Evolutionary conservation across 2,113 vertebrate species (phyloP).

Genomic region (Lipophrys pholis): DNA sequence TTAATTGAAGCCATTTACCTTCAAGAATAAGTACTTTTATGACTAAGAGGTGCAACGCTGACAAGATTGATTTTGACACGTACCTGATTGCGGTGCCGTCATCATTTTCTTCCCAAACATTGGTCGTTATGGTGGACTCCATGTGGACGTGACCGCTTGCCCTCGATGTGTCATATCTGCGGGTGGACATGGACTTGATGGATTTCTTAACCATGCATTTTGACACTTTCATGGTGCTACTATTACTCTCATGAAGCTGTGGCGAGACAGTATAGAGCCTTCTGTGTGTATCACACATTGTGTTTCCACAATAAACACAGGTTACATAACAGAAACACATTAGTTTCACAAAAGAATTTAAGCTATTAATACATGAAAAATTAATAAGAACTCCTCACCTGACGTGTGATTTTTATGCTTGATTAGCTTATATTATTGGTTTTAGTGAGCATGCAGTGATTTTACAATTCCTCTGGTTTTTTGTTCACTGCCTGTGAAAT

Average conservation of each 20-base stretch:
- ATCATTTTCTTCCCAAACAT: conserved; percentile 37
- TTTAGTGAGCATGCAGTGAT: neutral
- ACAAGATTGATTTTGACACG: conserved; percentile 53
- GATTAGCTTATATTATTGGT: neutral
- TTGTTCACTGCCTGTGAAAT: conserved; percentile 16
- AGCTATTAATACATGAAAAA: neutral
- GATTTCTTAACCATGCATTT: conserved; percentile 33
- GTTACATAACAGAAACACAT: neutral
- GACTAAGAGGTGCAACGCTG: conserved; percentile 6
- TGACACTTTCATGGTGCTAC: neutral
- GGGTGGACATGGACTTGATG: conserved; percentile 20
- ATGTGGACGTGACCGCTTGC: conserved; percentile 40
- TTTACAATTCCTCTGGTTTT: conserved; percentile 5
- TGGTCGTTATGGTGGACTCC: conserved; percentile 57
- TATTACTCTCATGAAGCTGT: conserved; percentile 1
- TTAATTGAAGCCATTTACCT: conserved; percentile 10
- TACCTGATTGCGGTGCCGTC: conserved; percentile 46
- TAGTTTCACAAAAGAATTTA: neutral
- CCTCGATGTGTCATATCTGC: conserved; percentile 40
- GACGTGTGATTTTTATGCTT: neutral
- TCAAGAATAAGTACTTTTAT: conserved; percentile 18
- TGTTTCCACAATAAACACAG: too few relatives aligned
- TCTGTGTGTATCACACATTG: too few relatives aligned
- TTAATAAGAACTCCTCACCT: neutral
- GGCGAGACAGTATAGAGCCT: neutral